phyloP scores from a whole-genome alignment of 2,888 invertebrate species.

The Ectemnius continuus region DNA sequence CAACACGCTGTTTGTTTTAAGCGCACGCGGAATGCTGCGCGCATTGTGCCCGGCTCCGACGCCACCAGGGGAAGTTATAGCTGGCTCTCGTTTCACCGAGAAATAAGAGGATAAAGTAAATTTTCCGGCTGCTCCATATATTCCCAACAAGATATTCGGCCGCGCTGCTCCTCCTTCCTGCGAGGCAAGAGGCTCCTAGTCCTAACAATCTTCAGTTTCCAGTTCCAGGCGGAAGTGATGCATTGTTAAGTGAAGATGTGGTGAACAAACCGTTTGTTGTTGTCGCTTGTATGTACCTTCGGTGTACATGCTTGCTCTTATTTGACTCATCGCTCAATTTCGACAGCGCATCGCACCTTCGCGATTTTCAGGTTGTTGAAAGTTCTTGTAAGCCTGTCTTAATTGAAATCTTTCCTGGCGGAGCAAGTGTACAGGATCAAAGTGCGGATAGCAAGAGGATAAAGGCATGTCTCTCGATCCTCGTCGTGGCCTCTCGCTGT shows the following conservation, averaged over 20 bases:
- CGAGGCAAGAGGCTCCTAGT: background rate
- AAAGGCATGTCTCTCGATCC: constrained; percentile 20
- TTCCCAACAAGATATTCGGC: constrained; percentile 29
- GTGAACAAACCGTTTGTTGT: background rate
- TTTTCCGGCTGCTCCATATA: constrained; percentile 24
- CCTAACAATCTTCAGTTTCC: constrained; percentile 13
- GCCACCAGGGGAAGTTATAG: constrained; percentile 14
- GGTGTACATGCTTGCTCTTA: background rate
- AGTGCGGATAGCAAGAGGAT: constrained; percentile 22
- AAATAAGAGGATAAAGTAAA: constrained; percentile 30
- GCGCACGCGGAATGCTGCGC: constrained; percentile 17
- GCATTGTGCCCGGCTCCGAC: background rate
- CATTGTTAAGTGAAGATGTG: background rate
- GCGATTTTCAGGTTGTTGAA: background rate
- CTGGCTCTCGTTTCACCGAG: constrained; percentile 7
- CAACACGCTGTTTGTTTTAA: constrained; percentile 33
- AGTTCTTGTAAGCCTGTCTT: background rate
- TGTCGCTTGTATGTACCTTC: background rate
- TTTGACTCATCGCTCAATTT: too few species aligned
- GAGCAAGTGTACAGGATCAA: constrained; percentile 6
- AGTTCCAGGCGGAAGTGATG: constrained; percentile 2
- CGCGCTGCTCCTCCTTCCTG: too few species aligned
- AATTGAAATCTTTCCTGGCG: constrained; percentile 28
- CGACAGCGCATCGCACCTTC: background rate
- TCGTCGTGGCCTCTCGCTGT: background rate